Percentiles rank a stretch among this genome's conserved stretches.
Evolutionary conservation across 2,113 vertebrate species (phyloP).

Genomic region (Neodontobutis hainanensis): DNA sequence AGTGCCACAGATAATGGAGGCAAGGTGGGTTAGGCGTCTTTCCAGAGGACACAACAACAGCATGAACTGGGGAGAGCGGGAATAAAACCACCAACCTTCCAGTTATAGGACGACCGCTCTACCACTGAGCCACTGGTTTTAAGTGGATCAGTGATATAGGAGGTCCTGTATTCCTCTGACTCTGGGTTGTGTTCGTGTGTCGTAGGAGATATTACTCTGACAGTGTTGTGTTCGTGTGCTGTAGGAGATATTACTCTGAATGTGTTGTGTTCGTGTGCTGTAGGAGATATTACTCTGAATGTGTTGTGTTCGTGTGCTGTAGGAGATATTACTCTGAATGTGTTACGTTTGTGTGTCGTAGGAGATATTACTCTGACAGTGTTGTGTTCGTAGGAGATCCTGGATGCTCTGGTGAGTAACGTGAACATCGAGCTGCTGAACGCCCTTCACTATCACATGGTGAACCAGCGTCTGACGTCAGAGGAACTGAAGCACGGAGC

Average conservation of each 20-base stretch:
- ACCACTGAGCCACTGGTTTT: no score
- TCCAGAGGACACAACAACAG: no score
- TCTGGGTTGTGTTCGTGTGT: background rate
- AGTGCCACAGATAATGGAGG: no score
- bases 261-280: background rate
- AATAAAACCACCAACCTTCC: no score
- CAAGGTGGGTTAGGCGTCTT: no score
- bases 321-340: background rate
- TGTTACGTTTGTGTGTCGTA: conserved; percentile 51
- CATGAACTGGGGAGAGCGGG: no score
- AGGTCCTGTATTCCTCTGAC: background rate
- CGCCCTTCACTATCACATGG: conserved; percentile 97
- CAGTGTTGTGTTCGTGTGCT: background rate
- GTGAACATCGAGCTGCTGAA: conserved; percentile 98
- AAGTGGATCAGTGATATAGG: background rate
- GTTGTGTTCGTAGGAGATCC: conserved; percentile 84
- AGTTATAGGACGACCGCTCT: no score
- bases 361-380: conserved; percentile 38
- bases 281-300: background rate
- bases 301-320: background rate
- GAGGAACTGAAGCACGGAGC: conserved; percentile 90
- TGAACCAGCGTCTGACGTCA: conserved; percentile 87
- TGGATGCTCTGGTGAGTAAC: conserved; percentile 96
- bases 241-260: background rate
- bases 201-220: background rate